Evolutionary conservation across 2,113 vertebrate species (phyloP).

Genomic region (Aphyosemion australe): DNA sequence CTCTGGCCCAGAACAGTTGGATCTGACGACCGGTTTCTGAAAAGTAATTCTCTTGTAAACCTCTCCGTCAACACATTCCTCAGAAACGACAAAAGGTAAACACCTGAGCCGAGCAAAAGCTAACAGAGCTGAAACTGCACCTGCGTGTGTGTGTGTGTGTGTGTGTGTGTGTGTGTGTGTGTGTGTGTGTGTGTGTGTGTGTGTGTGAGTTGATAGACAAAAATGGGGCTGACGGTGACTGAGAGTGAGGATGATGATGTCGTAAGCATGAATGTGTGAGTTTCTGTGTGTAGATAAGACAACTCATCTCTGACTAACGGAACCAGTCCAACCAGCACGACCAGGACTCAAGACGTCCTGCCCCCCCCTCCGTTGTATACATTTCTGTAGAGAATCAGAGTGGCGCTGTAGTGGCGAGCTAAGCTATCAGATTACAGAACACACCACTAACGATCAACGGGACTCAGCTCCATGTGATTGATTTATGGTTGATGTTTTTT

Average conservation of each 20-base stretch:
- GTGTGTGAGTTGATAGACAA: background rate
- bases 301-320: conserved; percentile 1
- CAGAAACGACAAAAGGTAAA: conserved; percentile 8
- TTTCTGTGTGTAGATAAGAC: background rate
- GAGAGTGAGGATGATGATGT: background rate
- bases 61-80: background rate
- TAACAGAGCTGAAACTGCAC: background rate
- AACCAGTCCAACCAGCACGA: conserved; percentile 57
- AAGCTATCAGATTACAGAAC: too few species aligned
- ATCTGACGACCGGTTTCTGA: too few species aligned
- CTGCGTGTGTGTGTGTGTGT: too few species aligned
- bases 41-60: background rate
- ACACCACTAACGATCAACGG: too few species aligned
- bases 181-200: too few species aligned
- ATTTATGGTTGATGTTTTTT: too few species aligned
- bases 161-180: too few species aligned
- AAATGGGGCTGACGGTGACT: background rate
- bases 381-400: conserved; percentile 36
- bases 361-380: background rate
- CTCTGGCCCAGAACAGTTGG: too few species aligned
- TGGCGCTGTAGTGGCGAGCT: background rate
- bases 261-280: background rate
- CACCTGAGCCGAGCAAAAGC: background rate
- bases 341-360: conserved; percentile 7
- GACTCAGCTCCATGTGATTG: too few species aligned